These are phyloP conservation scores for Stictonetta naevosa DNA, from an alignment of 2,113 vertebrate genomes.

Conservation along the genomic window DNA sequence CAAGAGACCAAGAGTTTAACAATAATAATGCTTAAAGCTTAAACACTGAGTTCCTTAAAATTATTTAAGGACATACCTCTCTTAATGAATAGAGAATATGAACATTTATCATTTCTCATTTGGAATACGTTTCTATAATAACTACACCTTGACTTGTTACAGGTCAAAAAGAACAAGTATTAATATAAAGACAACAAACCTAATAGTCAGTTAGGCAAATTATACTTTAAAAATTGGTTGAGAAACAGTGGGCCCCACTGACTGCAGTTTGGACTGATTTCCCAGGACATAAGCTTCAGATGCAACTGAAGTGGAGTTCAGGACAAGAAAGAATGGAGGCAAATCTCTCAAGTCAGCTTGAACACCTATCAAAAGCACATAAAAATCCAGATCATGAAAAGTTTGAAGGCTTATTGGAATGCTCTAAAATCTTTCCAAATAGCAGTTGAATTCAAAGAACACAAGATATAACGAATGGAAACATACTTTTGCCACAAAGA, in stretches of 20 bases:
- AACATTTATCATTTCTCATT: neutral
- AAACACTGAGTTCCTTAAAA: neutral
- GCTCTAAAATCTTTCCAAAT: neutral
- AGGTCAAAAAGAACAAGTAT: neutral
- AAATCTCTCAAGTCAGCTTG: rapidly evolving
- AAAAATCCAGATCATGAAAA: neutral
- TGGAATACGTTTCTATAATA: neutral
- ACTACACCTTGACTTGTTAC: neutral
- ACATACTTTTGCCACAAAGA: neutral
- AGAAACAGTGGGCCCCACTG: neutral
- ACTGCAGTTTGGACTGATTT: neutral
- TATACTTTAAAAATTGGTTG: neutral
- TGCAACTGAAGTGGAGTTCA: neutral
- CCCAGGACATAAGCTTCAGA: neutral
- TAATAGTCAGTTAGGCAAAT: neutral
- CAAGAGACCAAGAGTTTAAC: neutral
- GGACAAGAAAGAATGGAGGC: neutral
- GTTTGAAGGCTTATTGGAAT: neutral
- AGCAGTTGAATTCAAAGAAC: neutral
- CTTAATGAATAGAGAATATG: neutral
- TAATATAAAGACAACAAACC: neutral
- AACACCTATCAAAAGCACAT: rapidly evolving
- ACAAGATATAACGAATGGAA: neutral
- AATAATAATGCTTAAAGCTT: neutral
- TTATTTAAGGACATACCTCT: neutral